Conservation (phyloP, 2,113 vertebrate species). For the Tychaedon coryphoeus region DNA sequence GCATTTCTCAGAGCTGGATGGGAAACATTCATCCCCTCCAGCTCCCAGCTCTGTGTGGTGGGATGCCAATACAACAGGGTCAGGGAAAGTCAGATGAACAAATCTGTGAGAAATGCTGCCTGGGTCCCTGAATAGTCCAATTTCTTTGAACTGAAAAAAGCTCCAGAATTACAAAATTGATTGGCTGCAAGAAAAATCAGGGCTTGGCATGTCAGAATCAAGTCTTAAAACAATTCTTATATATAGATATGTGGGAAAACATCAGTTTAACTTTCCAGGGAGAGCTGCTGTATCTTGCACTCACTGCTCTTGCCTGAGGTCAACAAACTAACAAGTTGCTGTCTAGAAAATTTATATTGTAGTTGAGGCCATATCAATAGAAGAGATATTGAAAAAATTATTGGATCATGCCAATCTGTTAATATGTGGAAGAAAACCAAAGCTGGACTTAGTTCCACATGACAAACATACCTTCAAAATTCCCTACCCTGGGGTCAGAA, state of each 20-base stretch:
- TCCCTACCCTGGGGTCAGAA: neutral
- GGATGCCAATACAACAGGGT: neutral
- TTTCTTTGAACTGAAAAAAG: neutral
- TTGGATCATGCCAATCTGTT: neutral
- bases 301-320: neutral
- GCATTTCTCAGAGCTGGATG: neutral
- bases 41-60: neutral
- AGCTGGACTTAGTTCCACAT: neutral
- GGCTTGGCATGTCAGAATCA: neutral
- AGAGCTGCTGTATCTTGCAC: neutral
- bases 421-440: neutral
- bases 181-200: neutral
- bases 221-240: neutral
- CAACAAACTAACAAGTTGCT: neutral
- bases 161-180: neutral
- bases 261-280: neutral
- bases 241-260: neutral
- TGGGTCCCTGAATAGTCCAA: neutral
- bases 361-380: neutral
- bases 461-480: neutral
- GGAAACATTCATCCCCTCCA: neutral
- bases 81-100: neutral
- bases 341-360: neutral
- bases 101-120: neutral
- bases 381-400: neutral